A percentile compares a stretch with the other conserved stretches of the same genome.
These are phyloP conservation scores for Ganaspis sp. DNA, from an alignment of 1,140 invertebrate genomes.

Conservation along the genomic window DNA sequence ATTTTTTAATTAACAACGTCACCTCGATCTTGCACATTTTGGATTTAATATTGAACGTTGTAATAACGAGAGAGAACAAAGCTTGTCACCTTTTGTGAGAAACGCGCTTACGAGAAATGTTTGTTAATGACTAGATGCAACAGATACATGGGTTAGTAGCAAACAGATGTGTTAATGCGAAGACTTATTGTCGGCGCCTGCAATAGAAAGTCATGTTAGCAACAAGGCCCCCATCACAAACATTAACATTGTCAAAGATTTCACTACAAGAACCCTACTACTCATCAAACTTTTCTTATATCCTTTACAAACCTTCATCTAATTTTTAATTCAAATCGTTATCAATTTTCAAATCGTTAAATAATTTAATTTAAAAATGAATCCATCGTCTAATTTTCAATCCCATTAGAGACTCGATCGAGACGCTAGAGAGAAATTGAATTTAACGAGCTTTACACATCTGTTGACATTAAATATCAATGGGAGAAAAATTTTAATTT, in stretches of 20 bases:
- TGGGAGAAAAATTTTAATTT: too few relatives aligned
- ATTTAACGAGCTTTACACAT: too few relatives aligned
- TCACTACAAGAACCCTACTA: background rate
- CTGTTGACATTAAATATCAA: too few relatives aligned
- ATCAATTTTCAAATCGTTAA: too few relatives aligned
- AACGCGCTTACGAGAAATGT: slow-evolving; percentile 58
- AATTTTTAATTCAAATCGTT: too few relatives aligned
- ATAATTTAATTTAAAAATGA: too few relatives aligned
- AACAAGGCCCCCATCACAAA: slow-evolving; percentile 53
- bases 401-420: too few relatives aligned
- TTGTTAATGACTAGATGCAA: slow-evolving; percentile 70
- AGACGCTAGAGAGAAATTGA: too few relatives aligned
- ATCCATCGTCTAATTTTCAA: too few relatives aligned
- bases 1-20: slow-evolving; percentile 14
- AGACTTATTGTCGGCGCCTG: slow-evolving; percentile 78
- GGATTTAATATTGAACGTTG: slow-evolving; percentile 52
- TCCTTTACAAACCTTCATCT: background rate
- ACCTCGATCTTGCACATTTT: slow-evolving; percentile 54
- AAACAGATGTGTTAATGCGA: slow-evolving; percentile 74
- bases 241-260: background rate
- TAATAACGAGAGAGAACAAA: slow-evolving; percentile 15
- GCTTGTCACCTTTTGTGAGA: slow-evolving; percentile 50
- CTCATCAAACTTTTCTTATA: background rate
- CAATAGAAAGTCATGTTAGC: slow-evolving; percentile 76
- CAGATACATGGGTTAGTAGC: slow-evolving; percentile 73